phyloP scores from a whole-genome alignment of 2,797 vertebrate genomes.

The Antrozous pallidus region DNA sequence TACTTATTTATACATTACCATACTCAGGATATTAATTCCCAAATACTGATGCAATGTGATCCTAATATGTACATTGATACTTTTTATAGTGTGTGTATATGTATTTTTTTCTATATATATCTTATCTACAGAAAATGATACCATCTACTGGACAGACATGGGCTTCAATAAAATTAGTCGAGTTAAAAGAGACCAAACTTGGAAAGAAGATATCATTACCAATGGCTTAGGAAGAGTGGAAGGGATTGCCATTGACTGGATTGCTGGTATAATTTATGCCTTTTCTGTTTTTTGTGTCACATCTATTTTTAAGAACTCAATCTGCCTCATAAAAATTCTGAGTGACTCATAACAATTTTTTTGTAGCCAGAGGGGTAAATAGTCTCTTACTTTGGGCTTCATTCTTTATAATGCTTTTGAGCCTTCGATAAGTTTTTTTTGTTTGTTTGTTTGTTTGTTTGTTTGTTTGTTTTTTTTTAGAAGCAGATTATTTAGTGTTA shows the following conservation, averaged over 20 bases:
- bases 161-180: constrained; percentile 97
- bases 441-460: constrained; percentile 40
- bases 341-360: background rate
- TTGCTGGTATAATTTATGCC: constrained; percentile 88
- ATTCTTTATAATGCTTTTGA: constrained; percentile 17
- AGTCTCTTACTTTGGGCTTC: constrained; percentile 38
- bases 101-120: background rate
- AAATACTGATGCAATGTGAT: background rate
- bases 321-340: constrained; percentile 17
- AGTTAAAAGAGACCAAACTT: constrained; percentile 96
- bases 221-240: constrained; percentile 97
- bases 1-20: background rate
- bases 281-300: background rate
- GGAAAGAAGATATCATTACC: constrained; percentile 96
- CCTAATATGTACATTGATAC: background rate
- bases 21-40: background rate
- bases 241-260: constrained; percentile 98
- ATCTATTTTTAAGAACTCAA: background rate
- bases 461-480: constrained; percentile 59
- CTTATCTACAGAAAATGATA: constrained; percentile 90
- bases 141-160: constrained; percentile 99
- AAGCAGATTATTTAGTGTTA: constrained; percentile 46
- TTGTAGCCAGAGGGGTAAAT: constrained; percentile 6
- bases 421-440: constrained; percentile 47
- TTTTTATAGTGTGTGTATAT: background rate